Percentiles rank a stretch among this genome's conserved stretches.
These are phyloP conservation scores for Etheostoma perlongum DNA, from an alignment of 2,797 vertebrate genomes.

Conservation along the genomic window DNA sequence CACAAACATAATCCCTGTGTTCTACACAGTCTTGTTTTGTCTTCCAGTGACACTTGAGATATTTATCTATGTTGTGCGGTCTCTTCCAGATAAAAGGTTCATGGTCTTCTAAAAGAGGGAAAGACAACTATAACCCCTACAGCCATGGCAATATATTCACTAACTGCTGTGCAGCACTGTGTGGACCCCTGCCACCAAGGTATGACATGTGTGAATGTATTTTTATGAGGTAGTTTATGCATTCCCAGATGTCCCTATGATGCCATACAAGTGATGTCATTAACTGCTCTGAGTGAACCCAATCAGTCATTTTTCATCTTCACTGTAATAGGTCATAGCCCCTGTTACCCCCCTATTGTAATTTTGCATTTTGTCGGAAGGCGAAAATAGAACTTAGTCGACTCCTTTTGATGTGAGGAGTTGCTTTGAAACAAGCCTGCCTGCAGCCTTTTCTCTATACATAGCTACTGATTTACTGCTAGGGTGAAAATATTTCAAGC, in stretches of 20 bases:
- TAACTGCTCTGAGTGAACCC: constrained; percentile 19
- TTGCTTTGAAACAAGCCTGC: constrained; percentile 62
- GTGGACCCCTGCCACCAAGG: constrained; percentile 97
- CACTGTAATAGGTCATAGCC: constrained; percentile 21
- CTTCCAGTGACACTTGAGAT: constrained; percentile 5
- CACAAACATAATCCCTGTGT: constrained; percentile 2
- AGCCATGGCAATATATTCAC: constrained; percentile 96
- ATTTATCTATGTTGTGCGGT: constrained; percentile 17
- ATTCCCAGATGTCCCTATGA: constrained; percentile 18
- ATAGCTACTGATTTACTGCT: constrained; percentile 49
- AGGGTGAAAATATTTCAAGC: constrained; percentile 63
- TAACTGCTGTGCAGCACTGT: constrained; percentile 96
- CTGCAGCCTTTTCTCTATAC: constrained; percentile 56
- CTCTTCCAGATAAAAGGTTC: constrained; percentile 96
- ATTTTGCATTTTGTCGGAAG: constrained; percentile 46
- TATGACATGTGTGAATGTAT: constrained; percentile 48
- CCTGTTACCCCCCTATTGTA: constrained; percentile 9
- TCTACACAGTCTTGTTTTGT: not conserved
- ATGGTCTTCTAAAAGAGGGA: constrained; percentile 98
- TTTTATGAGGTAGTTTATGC: constrained; percentile 12
- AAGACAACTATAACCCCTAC: constrained; percentile 99
- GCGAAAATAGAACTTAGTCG: constrained; percentile 46
- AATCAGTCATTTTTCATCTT: constrained; percentile 9
- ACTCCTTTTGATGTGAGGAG: constrained; percentile 61
- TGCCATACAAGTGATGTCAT: not conserved